Percentiles rank a stretch among this genome's conserved stretches.
These are phyloP conservation scores for Amblyjoppa proteus DNA, from an alignment of 2,888 invertebrate species.

Conservation along the genomic window DNA sequence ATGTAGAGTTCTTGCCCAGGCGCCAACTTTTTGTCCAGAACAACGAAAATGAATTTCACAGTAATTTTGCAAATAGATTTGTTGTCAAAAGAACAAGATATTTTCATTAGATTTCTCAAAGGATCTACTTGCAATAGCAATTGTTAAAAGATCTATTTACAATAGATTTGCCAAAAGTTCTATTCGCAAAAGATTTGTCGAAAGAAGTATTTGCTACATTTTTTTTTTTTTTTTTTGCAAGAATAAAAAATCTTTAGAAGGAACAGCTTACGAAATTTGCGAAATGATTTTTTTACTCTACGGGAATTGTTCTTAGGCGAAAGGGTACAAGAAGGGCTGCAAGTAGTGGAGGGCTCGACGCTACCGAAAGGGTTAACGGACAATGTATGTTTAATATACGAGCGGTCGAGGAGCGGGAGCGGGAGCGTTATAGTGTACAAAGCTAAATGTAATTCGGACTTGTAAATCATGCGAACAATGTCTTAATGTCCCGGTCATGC, in stretches of 20 bases:
- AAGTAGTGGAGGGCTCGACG: conserved; percentile 48
- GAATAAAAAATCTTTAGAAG: neutral
- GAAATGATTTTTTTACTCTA: neutral
- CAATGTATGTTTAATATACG: conserved; percentile 84
- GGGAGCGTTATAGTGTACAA: conserved; percentile 25
- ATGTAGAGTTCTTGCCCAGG: too few relatives aligned
- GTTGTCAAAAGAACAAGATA: too few relatives aligned
- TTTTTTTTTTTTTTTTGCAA: neutral
- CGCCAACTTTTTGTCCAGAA: too few relatives aligned
- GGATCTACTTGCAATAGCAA: too few relatives aligned
- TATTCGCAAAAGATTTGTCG: neutral
- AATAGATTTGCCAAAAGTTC: neutral
- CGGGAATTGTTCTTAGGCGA: conserved; percentile 51
- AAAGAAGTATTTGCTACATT: neutral
- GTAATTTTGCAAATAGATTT: too few relatives aligned
- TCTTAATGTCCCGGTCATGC: conserved; percentile 85
- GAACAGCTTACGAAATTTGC: neutral
- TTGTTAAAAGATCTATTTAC: neutral
- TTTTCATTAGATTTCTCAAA: too few relatives aligned
- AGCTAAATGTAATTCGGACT: conserved; percentile 83
- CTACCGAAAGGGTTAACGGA: conserved; percentile 78
- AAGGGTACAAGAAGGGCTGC: conserved; percentile 24
- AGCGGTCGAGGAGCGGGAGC: conserved; percentile 76
- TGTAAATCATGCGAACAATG: conserved; percentile 85
- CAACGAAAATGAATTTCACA: too few relatives aligned